These are phyloP conservation scores for Nomia melanderi DNA, from an alignment of 1,140 invertebrate species.

Conservation along the genomic window DNA sequence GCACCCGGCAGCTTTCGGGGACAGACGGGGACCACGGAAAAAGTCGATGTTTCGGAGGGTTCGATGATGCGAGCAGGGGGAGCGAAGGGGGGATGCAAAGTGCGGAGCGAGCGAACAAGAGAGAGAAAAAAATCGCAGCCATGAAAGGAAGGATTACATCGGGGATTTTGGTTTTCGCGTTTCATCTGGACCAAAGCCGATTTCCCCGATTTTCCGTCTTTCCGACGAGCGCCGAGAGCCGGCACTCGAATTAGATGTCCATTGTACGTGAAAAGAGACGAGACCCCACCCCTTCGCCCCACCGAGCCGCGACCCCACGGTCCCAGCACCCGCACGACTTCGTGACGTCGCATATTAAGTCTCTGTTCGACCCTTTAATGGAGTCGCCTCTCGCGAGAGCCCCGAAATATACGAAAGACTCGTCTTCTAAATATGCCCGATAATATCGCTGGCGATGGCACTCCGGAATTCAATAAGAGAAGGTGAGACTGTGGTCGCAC, in stretches of 20 bases:
- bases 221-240: conserved; percentile 58
- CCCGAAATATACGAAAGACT: conserved; percentile 53
- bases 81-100: conserved; percentile 30
- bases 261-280: conserved; percentile 70
- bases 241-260: conserved; percentile 74
- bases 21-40: conserved; percentile 61
- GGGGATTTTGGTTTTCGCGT: conserved; percentile 81
- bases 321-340: conserved; percentile 48
- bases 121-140: conserved; percentile 64
- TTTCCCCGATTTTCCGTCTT: conserved; percentile 78
- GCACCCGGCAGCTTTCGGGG: conserved; percentile 62
- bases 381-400: conserved; percentile 62
- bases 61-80: conserved; percentile 50
- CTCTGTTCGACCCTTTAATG: conserved; percentile 73
- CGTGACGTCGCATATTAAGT: conserved; percentile 79
- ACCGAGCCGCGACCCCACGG: conserved; percentile 15
- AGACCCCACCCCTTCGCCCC: conserved; percentile 3
- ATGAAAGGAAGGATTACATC: conserved; percentile 80
- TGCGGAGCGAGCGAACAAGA: conserved; percentile 51
- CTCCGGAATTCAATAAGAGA: conserved; percentile 35
- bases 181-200: conserved; percentile 78
- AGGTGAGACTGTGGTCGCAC: not conserved
- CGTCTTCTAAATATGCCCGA: conserved; percentile 48
- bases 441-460: conserved; percentile 32
- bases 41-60: conserved; percentile 63